Conservation (phyloP, 2,113 vertebrate species). For the Thalassoma bifasciatum region DNA sequence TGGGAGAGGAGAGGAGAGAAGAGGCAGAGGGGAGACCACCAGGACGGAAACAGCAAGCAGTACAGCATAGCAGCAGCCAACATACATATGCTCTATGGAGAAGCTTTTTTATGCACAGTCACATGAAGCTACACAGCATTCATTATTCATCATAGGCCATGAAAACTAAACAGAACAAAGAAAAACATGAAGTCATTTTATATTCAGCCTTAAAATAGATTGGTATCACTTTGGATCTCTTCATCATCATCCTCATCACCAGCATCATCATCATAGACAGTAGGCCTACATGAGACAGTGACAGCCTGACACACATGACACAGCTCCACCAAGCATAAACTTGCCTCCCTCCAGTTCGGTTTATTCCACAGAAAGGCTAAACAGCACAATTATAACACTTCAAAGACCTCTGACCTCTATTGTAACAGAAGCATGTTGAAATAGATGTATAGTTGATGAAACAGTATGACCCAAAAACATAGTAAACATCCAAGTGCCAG, state of each 20-base stretch:
- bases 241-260: background rate
- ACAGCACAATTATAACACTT: slow-evolving; percentile 59
- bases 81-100: slow-evolving; percentile 55
- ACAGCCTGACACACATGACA: slow-evolving; percentile 35
- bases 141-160: slow-evolving; percentile 41
- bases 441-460: slow-evolving; percentile 62
- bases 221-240: background rate
- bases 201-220: background rate
- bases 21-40: slow-evolving; percentile 65
- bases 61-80: slow-evolving; percentile 46
- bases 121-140: background rate
- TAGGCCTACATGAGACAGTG: background rate
- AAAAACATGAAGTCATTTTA: background rate
- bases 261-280: slow-evolving; percentile 9
- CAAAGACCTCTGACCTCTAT: slow-evolving; percentile 73
- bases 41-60: slow-evolving; percentile 63
- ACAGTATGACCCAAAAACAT: slow-evolving; percentile 5
- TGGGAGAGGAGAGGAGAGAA: slow-evolving; percentile 37
- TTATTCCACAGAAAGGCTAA: slow-evolving; percentile 34
- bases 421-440: too few relatives aligned
- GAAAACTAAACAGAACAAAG: background rate
- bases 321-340: slow-evolving; percentile 18
- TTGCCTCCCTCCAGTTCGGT: slow-evolving; percentile 14
- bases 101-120: slow-evolving; percentile 22
- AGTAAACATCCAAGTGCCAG: background rate